Evolutionary conservation across 2,888 invertebrate genomes (phyloP).

Genomic region (Pseudococcus longispinus): DNA sequence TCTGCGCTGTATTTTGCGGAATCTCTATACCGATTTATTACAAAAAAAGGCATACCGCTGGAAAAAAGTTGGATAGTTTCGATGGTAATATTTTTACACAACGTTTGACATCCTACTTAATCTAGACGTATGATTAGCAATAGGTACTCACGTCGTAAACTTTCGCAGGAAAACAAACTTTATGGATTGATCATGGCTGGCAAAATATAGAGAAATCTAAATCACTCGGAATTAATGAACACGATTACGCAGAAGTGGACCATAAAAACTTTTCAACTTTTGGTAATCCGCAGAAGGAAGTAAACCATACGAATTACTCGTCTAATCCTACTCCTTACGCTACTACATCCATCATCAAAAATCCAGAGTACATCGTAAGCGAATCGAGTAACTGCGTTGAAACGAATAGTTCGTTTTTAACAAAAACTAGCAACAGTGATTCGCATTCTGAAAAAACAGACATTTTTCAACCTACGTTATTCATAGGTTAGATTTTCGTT

Average conservation of each 20-base stretch:
- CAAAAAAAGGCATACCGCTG: conserved; percentile 67
- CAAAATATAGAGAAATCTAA: conserved; percentile 71
- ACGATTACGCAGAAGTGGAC: conserved; percentile 73
- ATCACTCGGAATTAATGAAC: conserved; percentile 66
- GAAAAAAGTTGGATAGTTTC: conserved; percentile 72
- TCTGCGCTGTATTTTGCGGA: conserved; percentile 61
- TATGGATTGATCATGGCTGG: conserved; percentile 77
- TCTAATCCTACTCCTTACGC: conserved; percentile 75
- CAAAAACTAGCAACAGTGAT: conserved; percentile 46
- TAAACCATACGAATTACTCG: background rate
- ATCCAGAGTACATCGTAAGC: conserved; percentile 59
- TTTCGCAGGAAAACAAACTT: conserved; percentile 68
- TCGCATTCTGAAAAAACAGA: conserved; percentile 49
- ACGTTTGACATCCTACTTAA: background rate
- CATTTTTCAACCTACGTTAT: conserved; percentile 46
- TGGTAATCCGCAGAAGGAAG: conserved; percentile 66
- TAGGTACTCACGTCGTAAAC: background rate
- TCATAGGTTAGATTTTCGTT: conserved; percentile 18
- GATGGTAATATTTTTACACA: conserved; percentile 63
- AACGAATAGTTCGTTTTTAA: conserved; percentile 45
- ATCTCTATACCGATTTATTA: conserved; percentile 66
- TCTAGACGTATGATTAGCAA: background rate
- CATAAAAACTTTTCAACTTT: conserved; percentile 72
- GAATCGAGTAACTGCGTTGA: conserved; percentile 50
- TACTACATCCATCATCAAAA: conserved; percentile 73